Conservation (phyloP, 2,797 vertebrate species). For the Liasis olivaceus region DNA sequence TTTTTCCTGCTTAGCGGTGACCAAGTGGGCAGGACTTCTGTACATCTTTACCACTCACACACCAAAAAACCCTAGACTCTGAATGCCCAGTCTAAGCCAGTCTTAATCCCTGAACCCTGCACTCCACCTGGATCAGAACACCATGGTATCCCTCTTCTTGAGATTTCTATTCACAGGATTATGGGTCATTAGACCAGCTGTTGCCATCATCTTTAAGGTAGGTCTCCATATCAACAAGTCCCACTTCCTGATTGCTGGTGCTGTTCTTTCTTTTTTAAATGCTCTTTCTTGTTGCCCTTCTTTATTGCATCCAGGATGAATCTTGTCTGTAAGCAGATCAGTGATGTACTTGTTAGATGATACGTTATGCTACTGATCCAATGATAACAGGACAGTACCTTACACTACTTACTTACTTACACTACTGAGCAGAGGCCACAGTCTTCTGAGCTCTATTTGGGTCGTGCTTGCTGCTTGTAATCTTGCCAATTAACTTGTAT, state of each 20-base stretch:
- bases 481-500: neutral
- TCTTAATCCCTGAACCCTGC: neutral
- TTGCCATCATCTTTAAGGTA: conserved; percentile 50
- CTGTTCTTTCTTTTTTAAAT: neutral
- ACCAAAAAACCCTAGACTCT: neutral
- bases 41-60: neutral
- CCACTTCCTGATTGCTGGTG: neutral
- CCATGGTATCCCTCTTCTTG: conserved; percentile 32
- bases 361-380: too few species aligned
- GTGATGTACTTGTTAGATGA: neutral
- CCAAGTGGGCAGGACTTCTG: conserved; percentile 21
- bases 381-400: neutral
- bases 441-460: neutral
- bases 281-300: neutral
- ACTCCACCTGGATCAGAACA: neutral
- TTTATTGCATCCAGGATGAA: neutral
- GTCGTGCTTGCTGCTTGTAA: neutral
- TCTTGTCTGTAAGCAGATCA: neutral
- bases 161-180: conserved; percentile 51
- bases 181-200: conserved; percentile 45
- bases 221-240: neutral
- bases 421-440: too few species aligned
- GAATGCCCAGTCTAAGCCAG: neutral
- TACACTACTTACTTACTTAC: too few species aligned
- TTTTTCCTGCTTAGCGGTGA: neutral